Conservation (phyloP, 2,888 invertebrate genomes). For the Agelastica alni region DNA sequence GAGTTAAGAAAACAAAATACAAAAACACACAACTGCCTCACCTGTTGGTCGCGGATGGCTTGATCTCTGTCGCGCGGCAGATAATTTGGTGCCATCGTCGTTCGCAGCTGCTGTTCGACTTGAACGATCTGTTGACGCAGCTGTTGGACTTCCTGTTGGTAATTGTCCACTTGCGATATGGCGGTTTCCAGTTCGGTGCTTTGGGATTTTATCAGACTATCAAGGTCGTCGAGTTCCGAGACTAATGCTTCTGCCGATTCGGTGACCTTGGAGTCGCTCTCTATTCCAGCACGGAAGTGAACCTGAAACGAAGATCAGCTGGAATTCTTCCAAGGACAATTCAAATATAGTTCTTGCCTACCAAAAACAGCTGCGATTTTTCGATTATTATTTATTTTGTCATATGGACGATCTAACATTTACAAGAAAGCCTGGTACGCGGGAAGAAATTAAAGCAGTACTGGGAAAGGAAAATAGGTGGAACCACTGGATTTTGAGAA, state of each 20-base stretch:
- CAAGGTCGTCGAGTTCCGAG: constrained; percentile 69
- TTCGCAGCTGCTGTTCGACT: constrained; percentile 85
- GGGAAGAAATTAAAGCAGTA: too few species aligned
- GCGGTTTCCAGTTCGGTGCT: constrained; percentile 72
- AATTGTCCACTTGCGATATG: constrained; percentile 82
- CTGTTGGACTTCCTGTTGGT: constrained; percentile 84
- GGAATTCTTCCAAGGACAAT: background rate
- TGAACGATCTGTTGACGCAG: constrained; percentile 82
- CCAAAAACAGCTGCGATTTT: background rate
- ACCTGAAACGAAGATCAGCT: constrained; percentile 63
- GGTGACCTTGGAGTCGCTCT: constrained; percentile 76
- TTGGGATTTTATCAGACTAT: constrained; percentile 66
- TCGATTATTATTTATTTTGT: background rate
- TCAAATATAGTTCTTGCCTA: background rate
- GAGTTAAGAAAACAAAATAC: constrained; percentile 33
- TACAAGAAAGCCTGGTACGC: too few species aligned
- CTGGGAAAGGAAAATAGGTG: too few species aligned
- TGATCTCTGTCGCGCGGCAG: constrained; percentile 81
- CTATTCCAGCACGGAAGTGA: constrained; percentile 86
- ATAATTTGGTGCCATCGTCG: constrained; percentile 81
- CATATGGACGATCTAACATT: too few species aligned
- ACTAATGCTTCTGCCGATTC: constrained; percentile 73
- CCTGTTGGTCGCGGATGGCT: constrained; percentile 85
- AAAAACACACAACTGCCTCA: constrained; percentile 59
- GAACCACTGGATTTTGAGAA: too few species aligned